Conservation (phyloP, 2,113 vertebrate genomes). For the Syrmaticus mikado region DNA sequence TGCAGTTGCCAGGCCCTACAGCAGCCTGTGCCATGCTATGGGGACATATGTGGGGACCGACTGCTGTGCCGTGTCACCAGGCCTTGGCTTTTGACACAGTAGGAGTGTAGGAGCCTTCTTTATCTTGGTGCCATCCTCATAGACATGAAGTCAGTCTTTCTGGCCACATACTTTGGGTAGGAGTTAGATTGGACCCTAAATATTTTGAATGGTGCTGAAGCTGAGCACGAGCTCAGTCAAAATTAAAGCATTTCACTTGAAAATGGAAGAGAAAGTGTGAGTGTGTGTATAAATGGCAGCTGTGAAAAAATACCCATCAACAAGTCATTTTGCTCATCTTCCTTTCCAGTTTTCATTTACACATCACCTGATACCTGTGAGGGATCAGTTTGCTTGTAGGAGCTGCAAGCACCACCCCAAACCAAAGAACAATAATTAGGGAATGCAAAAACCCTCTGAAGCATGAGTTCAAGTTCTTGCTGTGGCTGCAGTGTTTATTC, state of each 20-base stretch:
- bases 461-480: background rate
- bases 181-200: background rate
- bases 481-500: background rate
- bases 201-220: background rate
- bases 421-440: background rate
- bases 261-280: background rate
- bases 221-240: background rate
- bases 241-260: constrained; percentile 7
- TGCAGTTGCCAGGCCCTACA: background rate
- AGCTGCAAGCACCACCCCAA: background rate
- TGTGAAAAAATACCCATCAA: background rate
- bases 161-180: background rate
- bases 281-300: background rate
- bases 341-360: background rate
- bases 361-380: background rate
- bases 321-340: background rate
- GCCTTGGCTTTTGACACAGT: background rate
- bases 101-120: constrained; percentile 4
- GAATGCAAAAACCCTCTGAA: background rate
- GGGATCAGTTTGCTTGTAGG: background rate
- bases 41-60: background rate
- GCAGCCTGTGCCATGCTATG: background rate
- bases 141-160: background rate
- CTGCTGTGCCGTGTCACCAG: background rate
- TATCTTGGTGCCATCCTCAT: background rate